Percentiles rank a stretch among this genome's conserved stretches.
Conservation (phyloP, 2,888 invertebrate genomes). For the Nemotelus pantherinus region DNA sequence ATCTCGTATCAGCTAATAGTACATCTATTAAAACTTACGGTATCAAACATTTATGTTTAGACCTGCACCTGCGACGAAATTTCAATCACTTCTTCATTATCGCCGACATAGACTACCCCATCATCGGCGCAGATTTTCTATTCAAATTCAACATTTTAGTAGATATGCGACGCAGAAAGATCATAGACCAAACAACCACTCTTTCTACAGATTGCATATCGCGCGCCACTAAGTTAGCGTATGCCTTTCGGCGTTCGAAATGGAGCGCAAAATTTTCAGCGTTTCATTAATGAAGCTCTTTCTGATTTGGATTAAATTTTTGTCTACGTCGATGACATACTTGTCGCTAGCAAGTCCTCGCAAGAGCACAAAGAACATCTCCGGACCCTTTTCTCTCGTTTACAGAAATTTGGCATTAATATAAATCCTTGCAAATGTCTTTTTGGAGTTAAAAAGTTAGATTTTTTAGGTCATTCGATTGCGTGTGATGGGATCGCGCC, state of each 20-base stretch:
- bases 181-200: conserved; percentile 11
- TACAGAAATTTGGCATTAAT: background rate
- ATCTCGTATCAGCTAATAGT: background rate
- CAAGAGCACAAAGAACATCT: too few species aligned
- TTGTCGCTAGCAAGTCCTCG: conserved; percentile 52
- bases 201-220: background rate
- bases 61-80: background rate
- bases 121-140: conserved; percentile 9
- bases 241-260: conserved; percentile 56
- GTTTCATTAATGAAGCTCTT: conserved; percentile 31
- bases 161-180: background rate
- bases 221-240: background rate
- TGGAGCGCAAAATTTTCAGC: conserved; percentile 38
- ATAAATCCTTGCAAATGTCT: background rate
- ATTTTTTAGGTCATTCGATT: conserved; percentile 37
- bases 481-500: conserved; percentile 21
- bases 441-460: background rate
- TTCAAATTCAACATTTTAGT: background rate
- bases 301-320: conserved; percentile 43
- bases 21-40: conserved; percentile 6
- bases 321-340: conserved; percentile 51
- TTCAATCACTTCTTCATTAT: background rate
- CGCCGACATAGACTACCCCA: background rate
- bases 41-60: background rate
- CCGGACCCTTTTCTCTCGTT: background rate